Evolutionary conservation across 1,140 invertebrate species (phyloP), one percentile per base, ranked within the genome.

Genomic region (Bombyx mandarina): DNA sequence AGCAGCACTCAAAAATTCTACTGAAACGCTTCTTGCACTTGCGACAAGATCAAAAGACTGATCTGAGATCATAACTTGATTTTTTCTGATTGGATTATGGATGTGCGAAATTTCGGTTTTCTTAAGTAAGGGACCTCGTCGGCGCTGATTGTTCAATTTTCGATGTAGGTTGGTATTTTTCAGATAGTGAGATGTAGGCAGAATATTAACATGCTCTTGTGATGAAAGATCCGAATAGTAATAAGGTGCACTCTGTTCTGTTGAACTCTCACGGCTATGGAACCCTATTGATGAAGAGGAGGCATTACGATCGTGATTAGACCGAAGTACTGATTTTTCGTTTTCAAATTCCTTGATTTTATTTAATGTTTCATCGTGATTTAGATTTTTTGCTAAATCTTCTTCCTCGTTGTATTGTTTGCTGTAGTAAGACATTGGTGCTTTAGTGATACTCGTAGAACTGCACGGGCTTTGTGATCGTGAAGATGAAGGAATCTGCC

Each of bases 171-270:
- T 84, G 61, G 80, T 88, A 66, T 89, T 89, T 75, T 89, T 89
- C 55, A 84, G 71, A 59, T 77, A 88, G 67, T 86, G 81, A 55
- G 79, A 84, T 35, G 77, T 79, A 54, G 79, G 76, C 12, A 86
- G 59, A 48, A 86, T 57, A 66, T 89, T 88, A 52, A 89, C 84
- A 65, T 89, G 85, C 60, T 89, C 88, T 67, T 88, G 87, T 1
- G 86, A 88, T 60, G 88, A 89, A n/a, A 96, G 82, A 79, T 97
- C 95, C 0, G 95, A 96, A 81, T 96, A 96, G 72, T 97, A 96
- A 74, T 96, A 96, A 1, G 95, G 95, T 10, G 94, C 94, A 10
- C 90, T 89, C 60, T 91, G 90, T 45, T 89, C 90, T 22, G 89
- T 75, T 43, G 88, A 89, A 73, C 86, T 89, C 66, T 89, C 88